Evolutionary conservation across 2,888 invertebrate species (phyloP).

Genomic region (Cremastobaeus sp.): DNA sequence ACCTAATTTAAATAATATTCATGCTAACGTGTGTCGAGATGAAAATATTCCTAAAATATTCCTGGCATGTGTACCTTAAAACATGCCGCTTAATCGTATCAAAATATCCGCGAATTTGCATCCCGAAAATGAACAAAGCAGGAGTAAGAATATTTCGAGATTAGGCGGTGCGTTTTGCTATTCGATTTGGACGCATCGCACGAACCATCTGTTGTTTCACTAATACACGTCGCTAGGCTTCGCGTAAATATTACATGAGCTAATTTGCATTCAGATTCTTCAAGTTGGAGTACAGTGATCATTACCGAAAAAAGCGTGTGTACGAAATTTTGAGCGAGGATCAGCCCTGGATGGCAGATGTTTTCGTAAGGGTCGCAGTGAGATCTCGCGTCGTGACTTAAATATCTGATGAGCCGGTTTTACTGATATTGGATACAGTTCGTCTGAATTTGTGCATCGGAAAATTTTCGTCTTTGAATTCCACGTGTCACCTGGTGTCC

Average conservation of each 20-base stretch:
- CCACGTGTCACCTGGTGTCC: constrained; percentile 10
- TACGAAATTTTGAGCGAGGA: constrained; percentile 36
- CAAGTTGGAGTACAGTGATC: constrained; percentile 27
- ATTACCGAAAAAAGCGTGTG: constrained; percentile 33
- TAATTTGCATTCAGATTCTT: constrained; percentile 39
- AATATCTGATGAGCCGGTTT: constrained; percentile 38
- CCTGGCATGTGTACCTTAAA: too few relatives aligned
- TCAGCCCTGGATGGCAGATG: constrained; percentile 22
- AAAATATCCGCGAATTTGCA: too few relatives aligned
- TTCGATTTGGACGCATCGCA: too few relatives aligned
- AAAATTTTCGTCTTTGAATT: constrained; percentile 11
- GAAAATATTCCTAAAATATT: too few relatives aligned
- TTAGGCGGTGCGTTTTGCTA: too few relatives aligned
- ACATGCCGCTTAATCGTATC: too few relatives aligned
- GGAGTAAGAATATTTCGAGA: too few relatives aligned
- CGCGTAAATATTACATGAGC: constrained; percentile 41
- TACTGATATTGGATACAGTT: constrained; percentile 35
- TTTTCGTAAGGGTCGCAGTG: constrained; percentile 31
- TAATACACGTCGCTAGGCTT: constrained; percentile 15
- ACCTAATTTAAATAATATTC: too few relatives aligned
- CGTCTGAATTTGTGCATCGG: constrained; percentile 9
- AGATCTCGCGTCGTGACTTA: constrained; percentile 40
- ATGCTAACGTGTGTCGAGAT: too few relatives aligned
- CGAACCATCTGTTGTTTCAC: constrained; percentile 28
- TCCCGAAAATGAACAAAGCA: too few relatives aligned